Evolutionary conservation across 2,797 vertebrate genomes (phyloP), one percentile per base, ranked within the genome.

Genomic region (Silurus lanzhouensis): DNA sequence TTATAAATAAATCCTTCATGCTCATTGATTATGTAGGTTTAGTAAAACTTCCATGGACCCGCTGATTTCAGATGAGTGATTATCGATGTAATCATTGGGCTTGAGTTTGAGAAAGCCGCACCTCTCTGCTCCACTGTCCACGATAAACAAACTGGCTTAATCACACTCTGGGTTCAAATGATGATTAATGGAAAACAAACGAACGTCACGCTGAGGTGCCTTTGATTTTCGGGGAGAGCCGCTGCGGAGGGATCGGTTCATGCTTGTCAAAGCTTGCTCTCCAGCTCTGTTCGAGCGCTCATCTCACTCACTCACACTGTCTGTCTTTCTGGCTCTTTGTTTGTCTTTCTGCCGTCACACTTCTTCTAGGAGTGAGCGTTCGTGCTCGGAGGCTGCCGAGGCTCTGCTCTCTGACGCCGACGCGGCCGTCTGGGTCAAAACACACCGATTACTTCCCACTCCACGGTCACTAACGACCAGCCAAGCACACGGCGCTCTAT

Each of bases 101-200:
- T 82, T 3, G 15, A 52, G 14, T 72, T 38, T 20, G n/a, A 31
- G 76, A 83, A 64, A 58, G 52, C 6, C 31, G 58, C 22, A 22
- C 79, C 72, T 57, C 64, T 60, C n/a, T 83, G 38, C 52, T 77
- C 48, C 55, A 70, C 63, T 61, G 72, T 70, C 38, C 57, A 61
- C 13, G 2, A 83, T 83, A 90, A 89, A 90, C 81, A 89, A 86
- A 88, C 84, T 79, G 46, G 88, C 83, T 91, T 91, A 89, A 91
- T 89, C 90, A 87, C 90, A 85, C 87, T 91, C 89, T 89, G 87
- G 88, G 82, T 84, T 91, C 86, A 89, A 93, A 93, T 93, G 90
- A 92, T 92, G 92, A 93, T 93, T 89, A 92, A 94, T 91, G 91
- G 89, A 91, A 94, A 91, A 91, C 88, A 91, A 93, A 93, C 91